Percentiles rank a stretch among this genome's conserved stretches.
Conservation (phyloP, 2,888 invertebrate genomes). For the Synergus itoensis region DNA sequence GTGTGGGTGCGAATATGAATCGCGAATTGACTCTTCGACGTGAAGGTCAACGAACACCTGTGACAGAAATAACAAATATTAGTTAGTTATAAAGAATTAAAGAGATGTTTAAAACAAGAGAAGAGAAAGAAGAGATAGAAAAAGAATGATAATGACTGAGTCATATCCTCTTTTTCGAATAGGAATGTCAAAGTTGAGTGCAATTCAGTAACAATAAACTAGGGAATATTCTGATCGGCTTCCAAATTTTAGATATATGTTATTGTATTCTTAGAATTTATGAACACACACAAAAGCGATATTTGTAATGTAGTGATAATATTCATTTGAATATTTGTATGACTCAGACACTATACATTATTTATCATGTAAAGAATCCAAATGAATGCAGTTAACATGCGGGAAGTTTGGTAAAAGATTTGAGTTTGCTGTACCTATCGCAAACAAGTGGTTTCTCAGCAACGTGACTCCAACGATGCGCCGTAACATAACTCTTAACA, state of each 20-base stretch:
- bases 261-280: neutral
- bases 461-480: conserved; percentile 90
- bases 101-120: neutral
- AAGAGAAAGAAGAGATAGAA: neutral
- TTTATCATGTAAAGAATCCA: neutral
- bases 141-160: neutral
- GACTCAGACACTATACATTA: neutral
- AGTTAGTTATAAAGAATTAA: neutral
- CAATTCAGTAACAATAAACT: neutral
- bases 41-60: conserved; percentile 85
- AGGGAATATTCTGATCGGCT: neutral
- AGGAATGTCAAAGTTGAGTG: neutral
- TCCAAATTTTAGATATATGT: neutral
- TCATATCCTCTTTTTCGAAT: neutral
- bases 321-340: neutral
- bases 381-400: no score
- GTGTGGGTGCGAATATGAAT: conserved; percentile 88
- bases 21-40: conserved; percentile 87
- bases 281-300: neutral
- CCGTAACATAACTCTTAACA: conserved; percentile 89
- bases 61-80: neutral
- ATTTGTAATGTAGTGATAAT: no score
- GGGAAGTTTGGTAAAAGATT: no score
- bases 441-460: conserved; percentile 87
- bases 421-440: conserved; percentile 77